Evolutionary conservation across 2,888 invertebrate species (phyloP).

Genomic region (Metopia argyrocephala): DNA sequence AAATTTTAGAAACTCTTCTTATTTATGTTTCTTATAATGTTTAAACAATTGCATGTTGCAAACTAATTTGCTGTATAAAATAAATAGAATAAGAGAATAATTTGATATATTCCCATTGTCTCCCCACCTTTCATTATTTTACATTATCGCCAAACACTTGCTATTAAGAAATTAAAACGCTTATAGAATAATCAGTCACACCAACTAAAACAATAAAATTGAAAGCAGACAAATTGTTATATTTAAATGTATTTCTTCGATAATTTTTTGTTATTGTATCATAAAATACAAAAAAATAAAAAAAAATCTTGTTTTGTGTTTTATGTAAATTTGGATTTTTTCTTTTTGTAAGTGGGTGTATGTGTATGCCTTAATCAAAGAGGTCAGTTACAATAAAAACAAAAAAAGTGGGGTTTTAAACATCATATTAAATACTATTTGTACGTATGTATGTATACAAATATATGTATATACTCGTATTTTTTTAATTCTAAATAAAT

Average conservation of each 20-base stretch:
- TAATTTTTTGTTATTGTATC: slow-evolving; percentile 23
- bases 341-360: slow-evolving; percentile 38
- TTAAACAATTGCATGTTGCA: too few species aligned
- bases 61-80: too few species aligned
- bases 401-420: background rate
- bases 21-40: too few species aligned
- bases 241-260: background rate
- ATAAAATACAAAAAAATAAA: slow-evolving; percentile 18
- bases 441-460: background rate
- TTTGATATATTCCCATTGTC: too few species aligned
- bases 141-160: too few species aligned
- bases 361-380: slow-evolving; percentile 9
- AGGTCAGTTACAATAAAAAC: slow-evolving; percentile 20
- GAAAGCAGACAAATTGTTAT: slow-evolving; percentile 44
- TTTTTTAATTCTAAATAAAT: slow-evolving; percentile 1
- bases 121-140: too few species aligned
- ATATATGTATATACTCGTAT: too few species aligned
- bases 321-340: slow-evolving; percentile 8
- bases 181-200: background rate
- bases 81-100: too few species aligned
- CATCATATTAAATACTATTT: slow-evolving; percentile 1
- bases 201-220: background rate
- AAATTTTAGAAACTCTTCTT: too few species aligned
- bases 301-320: slow-evolving; percentile 29
- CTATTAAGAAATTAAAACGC: background rate